Base-by-base conservation (phyloP, 2,888 invertebrate species). In the Pterobdella sp. region DNA sequence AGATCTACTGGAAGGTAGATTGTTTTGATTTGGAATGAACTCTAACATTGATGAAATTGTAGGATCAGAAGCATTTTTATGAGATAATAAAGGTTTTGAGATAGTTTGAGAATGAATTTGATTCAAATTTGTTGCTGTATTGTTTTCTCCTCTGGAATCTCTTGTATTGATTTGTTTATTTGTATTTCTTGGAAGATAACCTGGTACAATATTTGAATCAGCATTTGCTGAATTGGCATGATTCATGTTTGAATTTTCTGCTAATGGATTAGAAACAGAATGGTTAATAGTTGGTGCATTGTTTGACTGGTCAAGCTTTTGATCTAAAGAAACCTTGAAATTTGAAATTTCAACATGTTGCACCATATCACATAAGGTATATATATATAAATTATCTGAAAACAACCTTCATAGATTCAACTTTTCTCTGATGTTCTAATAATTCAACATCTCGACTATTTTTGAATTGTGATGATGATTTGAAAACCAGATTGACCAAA, bases 401-500 rank as follows among this genome's bases (percentile, higher is more conserved):
- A 42, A 7, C 49, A 42, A 56, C 60, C 60, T 56, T 56, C 60
- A 56, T 76, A 42, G 79, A 74, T 68, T 79, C 74, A 35, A 76
- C 60, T 56, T 26, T 7, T 4, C 60, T 74, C 3, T 79, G 77
- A 60, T 78, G 75, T 52, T 74, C 74, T 52, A 77, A 76, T 67
- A 78, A 78, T 68, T 78, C 79, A 3, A 71, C 74, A 71, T 79
- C 78, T 65, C 76, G 74, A 64, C 72, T 67, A 34, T 32, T 42
- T 31, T 7, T n/a, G 7, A 64, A 29, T 29, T 32, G 10, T 2
- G 66, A 49, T 29, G 72, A 73, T 60, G 79, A 77, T 22, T 74
- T 72, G 52, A 82, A 75, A 31, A 82, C 74, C 26, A 82, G 75
- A 37, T 83, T 82, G 34, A 82, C 80, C 22, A 83, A 76, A 74